These are phyloP conservation scores for Apomyelois bistriatella DNA, from an alignment of 2,888 invertebrate species.

Conservation along the genomic window DNA sequence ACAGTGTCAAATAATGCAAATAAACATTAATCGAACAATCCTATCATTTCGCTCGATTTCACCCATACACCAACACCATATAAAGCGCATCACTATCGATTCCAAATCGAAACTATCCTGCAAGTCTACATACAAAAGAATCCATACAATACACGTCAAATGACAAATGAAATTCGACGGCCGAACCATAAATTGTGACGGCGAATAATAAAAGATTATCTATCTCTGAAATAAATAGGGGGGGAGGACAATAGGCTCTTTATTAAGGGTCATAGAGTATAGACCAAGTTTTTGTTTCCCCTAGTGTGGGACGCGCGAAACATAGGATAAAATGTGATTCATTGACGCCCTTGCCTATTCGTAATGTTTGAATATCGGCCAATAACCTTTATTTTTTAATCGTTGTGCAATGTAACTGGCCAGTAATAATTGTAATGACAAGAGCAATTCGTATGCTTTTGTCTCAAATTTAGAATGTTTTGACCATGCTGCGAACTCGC, in stretches of 20 bases:
- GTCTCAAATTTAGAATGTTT: neutral
- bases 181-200: slow-evolving; percentile 64
- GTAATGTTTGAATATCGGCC: neutral
- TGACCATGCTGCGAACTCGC: no score
- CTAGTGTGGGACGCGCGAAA: slow-evolving; percentile 26
- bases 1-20: neutral
- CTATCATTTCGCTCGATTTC: slow-evolving; percentile 5
- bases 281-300: slow-evolving; percentile 33
- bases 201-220: slow-evolving; percentile 75
- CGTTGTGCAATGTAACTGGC: neutral
- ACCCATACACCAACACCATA: slow-evolving; percentile 8
- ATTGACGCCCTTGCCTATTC: neutral
- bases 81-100: slow-evolving; percentile 14
- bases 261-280: slow-evolving; percentile 51
- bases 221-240: slow-evolving; percentile 69
- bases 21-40: slow-evolving; percentile 4
- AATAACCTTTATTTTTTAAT: neutral
- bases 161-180: slow-evolving; percentile 71
- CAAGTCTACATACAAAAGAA: slow-evolving; percentile 22
- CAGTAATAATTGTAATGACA: neutral
- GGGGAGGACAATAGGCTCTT: slow-evolving; percentile 69
- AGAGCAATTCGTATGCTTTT: neutral
- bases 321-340: slow-evolving; percentile 10
- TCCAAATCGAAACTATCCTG: slow-evolving; percentile 8
- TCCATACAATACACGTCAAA: slow-evolving; percentile 32